Evolutionary conservation across 2,888 invertebrate genomes (phyloP).

Genomic region (Linnaemya vulpina): DNA sequence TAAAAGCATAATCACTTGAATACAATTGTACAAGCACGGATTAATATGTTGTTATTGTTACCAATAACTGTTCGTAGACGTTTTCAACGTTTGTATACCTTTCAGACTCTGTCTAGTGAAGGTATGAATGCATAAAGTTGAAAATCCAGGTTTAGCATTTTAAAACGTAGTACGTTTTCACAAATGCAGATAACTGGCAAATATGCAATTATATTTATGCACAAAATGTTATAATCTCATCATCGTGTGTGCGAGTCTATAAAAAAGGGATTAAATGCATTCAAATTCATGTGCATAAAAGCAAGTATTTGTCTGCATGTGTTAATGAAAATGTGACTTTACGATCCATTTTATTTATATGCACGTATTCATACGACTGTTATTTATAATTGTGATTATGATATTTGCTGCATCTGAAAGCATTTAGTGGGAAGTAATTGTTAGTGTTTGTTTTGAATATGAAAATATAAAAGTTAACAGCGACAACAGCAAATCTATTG

Average conservation of each 20-base stretch:
- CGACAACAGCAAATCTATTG: slow-evolving; percentile 6
- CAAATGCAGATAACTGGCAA: not conserved
- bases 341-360: slow-evolving; percentile 35
- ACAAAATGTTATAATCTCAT: slow-evolving; percentile 52
- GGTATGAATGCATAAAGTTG: slow-evolving; percentile 14
- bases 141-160: slow-evolving; percentile 28
- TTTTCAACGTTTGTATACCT: slow-evolving; percentile 2
- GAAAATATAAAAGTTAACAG: not conserved
- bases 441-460: slow-evolving; percentile 29
- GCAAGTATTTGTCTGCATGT: slow-evolving; percentile 15
- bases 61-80: not conserved
- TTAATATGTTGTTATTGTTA: not conserved
- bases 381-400: slow-evolving; percentile 19
- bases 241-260: not conserved
- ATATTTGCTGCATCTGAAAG: slow-evolving; percentile 36
- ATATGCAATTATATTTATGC: slow-evolving; percentile 17
- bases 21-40: slow-evolving; percentile 28
- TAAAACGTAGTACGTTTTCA: not conserved
- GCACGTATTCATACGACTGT: slow-evolving; percentile 22
- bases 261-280: slow-evolving; percentile 63
- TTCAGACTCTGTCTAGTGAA: not conserved
- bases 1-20: slow-evolving; percentile 56
- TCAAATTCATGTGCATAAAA: slow-evolving; percentile 49
- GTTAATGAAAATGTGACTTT: slow-evolving; percentile 42
- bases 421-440: slow-evolving; percentile 60